Percentiles rank a stretch among this genome's conserved stretches.
These are phyloP conservation scores for Thomomys bottae DNA, from an alignment of 2,113 vertebrate genomes.

Conservation along the genomic window DNA sequence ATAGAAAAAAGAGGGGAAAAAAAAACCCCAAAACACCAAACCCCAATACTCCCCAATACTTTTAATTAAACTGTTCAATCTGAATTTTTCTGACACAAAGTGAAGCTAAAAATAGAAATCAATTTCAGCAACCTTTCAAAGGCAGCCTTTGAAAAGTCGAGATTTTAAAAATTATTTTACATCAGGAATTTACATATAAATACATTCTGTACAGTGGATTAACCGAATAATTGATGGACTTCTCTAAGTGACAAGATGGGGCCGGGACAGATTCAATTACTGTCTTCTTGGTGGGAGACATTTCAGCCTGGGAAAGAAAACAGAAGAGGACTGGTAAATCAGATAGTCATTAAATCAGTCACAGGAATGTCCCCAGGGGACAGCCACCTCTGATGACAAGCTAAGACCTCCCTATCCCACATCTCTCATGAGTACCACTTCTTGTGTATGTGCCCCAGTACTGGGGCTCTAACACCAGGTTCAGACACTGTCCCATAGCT, in stretches of 20 bases:
- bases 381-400: too few relatives aligned
- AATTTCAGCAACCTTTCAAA: conserved; percentile 65
- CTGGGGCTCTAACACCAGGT: too few relatives aligned
- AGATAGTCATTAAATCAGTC: background rate
- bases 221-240: conserved; percentile 49
- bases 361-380: too few relatives aligned
- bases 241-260: conserved; percentile 77
- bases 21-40: conserved; percentile 36
- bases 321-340: conserved; percentile 40
- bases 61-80: conserved; percentile 78
- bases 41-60: background rate
- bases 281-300: conserved; percentile 80
- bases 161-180: conserved; percentile 75
- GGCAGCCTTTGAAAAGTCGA: conserved; percentile 74
- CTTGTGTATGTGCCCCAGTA: too few relatives aligned
- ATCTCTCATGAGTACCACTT: background rate
- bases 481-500: too few relatives aligned
- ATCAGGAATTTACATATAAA: conserved; percentile 85
- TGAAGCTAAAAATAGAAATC: conserved; percentile 67
- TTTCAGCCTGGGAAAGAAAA: conserved; percentile 82
- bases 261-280: conserved; percentile 8
- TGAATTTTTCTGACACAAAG: conserved; percentile 53
- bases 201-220: conserved; percentile 79
- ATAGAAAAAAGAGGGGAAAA: conserved; percentile 62
- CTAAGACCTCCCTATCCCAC: background rate